These are phyloP conservation scores for Noctua janthe DNA, from an alignment of 2,888 invertebrate species.

Conservation along the genomic window DNA sequence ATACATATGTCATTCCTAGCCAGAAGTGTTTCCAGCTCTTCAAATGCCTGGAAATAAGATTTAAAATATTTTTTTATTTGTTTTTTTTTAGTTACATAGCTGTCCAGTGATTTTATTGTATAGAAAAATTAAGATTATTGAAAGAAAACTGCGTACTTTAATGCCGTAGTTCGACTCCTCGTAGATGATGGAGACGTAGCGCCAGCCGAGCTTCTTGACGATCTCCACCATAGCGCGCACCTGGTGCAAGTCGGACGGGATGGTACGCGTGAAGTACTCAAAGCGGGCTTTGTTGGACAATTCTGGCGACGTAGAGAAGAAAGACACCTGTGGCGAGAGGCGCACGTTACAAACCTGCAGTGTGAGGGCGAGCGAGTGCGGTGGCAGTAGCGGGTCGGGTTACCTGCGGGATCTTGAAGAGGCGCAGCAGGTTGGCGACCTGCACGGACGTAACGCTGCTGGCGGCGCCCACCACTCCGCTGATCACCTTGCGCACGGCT, in stretches of 20 bases:
- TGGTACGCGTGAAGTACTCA: constrained; percentile 97
- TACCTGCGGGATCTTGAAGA: constrained; percentile 97
- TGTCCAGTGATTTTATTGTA: background rate
- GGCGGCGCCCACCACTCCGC: constrained; percentile 85
- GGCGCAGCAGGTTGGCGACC: constrained; percentile 95
- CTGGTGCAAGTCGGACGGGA: constrained; percentile 98
- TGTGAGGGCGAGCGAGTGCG: background rate
- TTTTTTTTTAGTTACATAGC: too few species aligned
- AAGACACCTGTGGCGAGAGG: constrained; percentile 94
- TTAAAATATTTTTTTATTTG: background rate
- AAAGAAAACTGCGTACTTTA: constrained; percentile 91
- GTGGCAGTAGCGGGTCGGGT: background rate
- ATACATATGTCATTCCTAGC: constrained; percentile 97
- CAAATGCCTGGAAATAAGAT: constrained; percentile 93
- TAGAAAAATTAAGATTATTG: background rate
- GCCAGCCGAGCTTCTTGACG: constrained; percentile 96
- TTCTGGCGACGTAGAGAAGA: constrained; percentile 98
- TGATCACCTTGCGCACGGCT: constrained; percentile 85
- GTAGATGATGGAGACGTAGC: constrained; percentile 98
- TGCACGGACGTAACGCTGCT: constrained; percentile 99
- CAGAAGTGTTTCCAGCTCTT: constrained; percentile 96
- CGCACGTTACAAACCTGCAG: too few species aligned
- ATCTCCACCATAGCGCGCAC: constrained; percentile 98
- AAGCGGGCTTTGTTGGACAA: constrained; percentile 98
- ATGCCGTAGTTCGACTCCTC: constrained; percentile 99